Base-by-base conservation (phyloP, 2,888 invertebrate genomes). In the Trichopoda pennipes region DNA sequence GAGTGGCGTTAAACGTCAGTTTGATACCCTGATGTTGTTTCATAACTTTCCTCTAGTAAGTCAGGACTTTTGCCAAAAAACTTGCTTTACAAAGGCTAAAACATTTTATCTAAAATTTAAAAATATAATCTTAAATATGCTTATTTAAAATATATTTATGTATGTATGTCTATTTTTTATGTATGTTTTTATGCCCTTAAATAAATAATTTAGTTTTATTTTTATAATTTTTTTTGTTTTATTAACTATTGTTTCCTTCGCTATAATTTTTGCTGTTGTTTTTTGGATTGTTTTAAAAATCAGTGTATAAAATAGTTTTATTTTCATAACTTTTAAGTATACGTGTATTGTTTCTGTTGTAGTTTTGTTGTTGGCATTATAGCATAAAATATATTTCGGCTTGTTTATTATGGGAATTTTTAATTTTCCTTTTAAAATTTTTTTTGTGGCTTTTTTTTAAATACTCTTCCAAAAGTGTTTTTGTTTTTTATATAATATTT, bases 301-400 rank as follows among this genome's bases (percentile, higher is more conserved):
- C 89, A 86, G 88, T 89, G 87, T 89, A 89, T 88, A 88, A 88
- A 89, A 88, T 88, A 42, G 12, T 38, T 38, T 53, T 53, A 35
- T 63, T 56, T 84, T 73, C 58, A n/a, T 73, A 28, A 17, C n/a
- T 56, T 35, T 56, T 38, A 12, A 38, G 38, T 38, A 38, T 38
- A 38, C 38, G 12, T 38, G 12, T 38, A 38, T 38, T 10, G 38
- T 38, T 38, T 38, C 12, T 38, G 9, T 38, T 38, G 38, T 38
- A n/a, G 35, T 53, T 60, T 81, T 66, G 42, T 70, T 44, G 28
- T 51, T 75, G n/a, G 47, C 68, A 69, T 12, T 80, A 42, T 80
- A 19, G 66, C 32, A 63, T 38, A n/a, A 66, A 21, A 23, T 60
- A 58, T 70, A 23, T 49, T 10, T 16, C 8, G 47, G 4, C 32